Base-by-base conservation (phyloP, 2,888 invertebrate genomes). In the Ernsta delagoae region DNA sequence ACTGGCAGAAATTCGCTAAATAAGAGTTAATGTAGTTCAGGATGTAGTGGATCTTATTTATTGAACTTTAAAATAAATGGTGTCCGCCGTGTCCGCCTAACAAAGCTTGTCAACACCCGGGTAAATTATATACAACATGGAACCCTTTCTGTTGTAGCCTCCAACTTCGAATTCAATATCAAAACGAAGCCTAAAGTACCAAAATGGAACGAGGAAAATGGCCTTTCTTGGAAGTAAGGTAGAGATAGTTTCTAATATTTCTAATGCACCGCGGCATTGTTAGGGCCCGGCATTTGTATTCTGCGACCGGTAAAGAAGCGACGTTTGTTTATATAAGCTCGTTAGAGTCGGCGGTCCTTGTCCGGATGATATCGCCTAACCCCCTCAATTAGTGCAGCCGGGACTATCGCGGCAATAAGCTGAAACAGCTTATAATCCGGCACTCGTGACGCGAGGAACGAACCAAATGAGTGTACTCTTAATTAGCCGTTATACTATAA, bases 401-500 rank as follows among this genome's bases (percentile, higher is more conserved):
- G 75, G 77, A 75, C 82, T 85, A 87, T 86, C 84, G 80, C 79
- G 73, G 79, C 81, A 84, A 84, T 87, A 87, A 84, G 82, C 83
- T 82, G 79, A 81, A 81, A 85, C 83, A 80, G 79, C 77, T 75
- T 75, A 84, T 76, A 77, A 73, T 70, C 74, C 79, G 73, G 79
- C 78, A 83, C 81, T 90, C 90, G 89, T 90, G 88, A 89, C 86
- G 84, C 83, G 79, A 82, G 74, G 78, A 81, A 81, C 85, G 77
- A 82, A 83, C 84, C 81, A 83, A 88, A 86, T 83, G 84, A 85
- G 81, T 85, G 80, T 86, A 84, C 85, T 86, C 84, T 89, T 91
- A 92, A 90, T 90, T 92, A 91, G 86, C 83, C 84, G 86, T 85
- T 87, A 87, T 85, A 85, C 88, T 84, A 90, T 89, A 91, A 87